Percentiles rank a stretch among this genome's conserved stretches.
These are phyloP conservation scores for Tiliacea aurago DNA, from an alignment of 2,888 invertebrate species.

Conservation along the genomic window DNA sequence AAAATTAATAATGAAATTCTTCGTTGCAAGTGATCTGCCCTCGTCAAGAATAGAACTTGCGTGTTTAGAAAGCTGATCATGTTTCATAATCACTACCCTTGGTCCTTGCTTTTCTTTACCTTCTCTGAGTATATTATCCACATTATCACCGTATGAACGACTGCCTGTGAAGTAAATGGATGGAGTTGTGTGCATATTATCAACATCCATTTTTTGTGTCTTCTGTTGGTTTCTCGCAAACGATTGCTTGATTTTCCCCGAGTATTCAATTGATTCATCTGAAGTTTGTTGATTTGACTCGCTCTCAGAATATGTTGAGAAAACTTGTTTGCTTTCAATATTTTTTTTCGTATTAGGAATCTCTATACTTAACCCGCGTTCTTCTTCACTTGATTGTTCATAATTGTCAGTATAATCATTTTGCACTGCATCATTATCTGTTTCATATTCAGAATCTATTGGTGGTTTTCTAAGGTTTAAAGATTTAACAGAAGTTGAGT, in stretches of 20 bases:
- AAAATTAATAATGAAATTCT: constrained; percentile 11
- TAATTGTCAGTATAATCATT: constrained; percentile 46
- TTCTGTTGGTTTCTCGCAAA: neutral
- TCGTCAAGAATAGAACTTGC: constrained; percentile 30
- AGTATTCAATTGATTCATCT: neutral
- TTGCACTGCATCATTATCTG: neutral
- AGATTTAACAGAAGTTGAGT: neutral
- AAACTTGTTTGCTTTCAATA: neutral
- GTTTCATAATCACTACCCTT: neutral
- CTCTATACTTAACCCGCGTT: constrained; percentile 23
- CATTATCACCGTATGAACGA: neutral
- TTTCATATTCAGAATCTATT: constrained; percentile 8
- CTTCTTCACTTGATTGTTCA: constrained; percentile 29
- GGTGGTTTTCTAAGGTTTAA: neutral
- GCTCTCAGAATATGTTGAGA: neutral
- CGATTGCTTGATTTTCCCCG: neutral
- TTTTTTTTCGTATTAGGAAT: neutral
- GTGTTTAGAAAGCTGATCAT: constrained; percentile 20
- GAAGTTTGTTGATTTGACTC: neutral
- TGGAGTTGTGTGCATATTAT: neutral
- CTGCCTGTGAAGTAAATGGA: neutral
- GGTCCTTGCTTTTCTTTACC: neutral
- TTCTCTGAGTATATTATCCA: neutral
- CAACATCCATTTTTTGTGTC: neutral
- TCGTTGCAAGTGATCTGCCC: constrained; percentile 28